Evolutionary conservation across 1,140 invertebrate species (phyloP).

Genomic region (Sitophilus oryzae): DNA sequence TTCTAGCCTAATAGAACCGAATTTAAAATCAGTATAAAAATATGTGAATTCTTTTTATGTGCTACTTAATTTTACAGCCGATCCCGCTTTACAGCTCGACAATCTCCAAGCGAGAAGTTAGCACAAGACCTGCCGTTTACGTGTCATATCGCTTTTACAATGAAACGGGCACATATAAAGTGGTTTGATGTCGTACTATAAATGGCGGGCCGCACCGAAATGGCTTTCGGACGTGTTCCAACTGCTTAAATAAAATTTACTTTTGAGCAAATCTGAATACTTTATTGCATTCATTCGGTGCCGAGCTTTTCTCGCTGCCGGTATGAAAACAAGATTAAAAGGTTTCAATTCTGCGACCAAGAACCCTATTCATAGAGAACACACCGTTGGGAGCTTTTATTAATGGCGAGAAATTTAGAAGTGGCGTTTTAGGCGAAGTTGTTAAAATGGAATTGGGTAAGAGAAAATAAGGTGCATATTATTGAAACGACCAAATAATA

Average conservation of each 20-base stretch:
- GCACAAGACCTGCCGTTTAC: slow-evolving; percentile 4
- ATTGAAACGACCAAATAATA: no score
- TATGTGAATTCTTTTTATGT: background rate
- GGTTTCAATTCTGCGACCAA: no score
- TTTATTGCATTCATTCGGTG: slow-evolving; percentile 9
- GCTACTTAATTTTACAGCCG: background rate
- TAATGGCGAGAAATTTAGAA: no score
- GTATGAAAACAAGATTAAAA: no score
- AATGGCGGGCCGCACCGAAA: slow-evolving; percentile 17
- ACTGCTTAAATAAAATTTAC: slow-evolving; percentile 23
- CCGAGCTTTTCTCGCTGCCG: no score
- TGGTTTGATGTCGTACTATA: slow-evolving; percentile 25
- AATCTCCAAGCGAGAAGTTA: background rate
- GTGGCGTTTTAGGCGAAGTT: no score
- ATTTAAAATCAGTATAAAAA: no score
- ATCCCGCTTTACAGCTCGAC: background rate
- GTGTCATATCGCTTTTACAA: slow-evolving; percentile 27
- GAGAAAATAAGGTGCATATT: no score
- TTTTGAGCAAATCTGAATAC: slow-evolving; percentile 20
- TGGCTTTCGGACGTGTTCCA: slow-evolving; percentile 21
- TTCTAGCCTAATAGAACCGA: no score
- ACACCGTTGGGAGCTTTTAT: no score
- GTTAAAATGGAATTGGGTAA: no score
- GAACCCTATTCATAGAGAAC: no score
- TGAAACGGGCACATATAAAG: slow-evolving; percentile 22